Conservation (phyloP, 2,113 vertebrate species). For the Seriola rivoliana region DNA sequence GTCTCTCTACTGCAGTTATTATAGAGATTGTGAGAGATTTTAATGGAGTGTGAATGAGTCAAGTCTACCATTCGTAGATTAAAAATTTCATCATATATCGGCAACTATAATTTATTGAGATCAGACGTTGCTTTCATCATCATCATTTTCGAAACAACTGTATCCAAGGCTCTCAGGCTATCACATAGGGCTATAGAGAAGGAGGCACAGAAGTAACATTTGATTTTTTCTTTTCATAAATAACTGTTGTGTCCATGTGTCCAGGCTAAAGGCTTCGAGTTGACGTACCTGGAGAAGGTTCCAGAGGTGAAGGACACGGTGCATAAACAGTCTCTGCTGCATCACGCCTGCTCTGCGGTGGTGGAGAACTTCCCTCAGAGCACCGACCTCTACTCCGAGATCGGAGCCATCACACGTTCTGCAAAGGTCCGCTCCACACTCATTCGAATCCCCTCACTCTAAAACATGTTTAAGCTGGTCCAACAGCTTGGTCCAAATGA, state of each 20-base stretch:
- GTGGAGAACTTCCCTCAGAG: slow-evolving; percentile 96
- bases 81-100: slow-evolving; percentile 22
- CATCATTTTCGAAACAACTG: no score
- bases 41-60: neutral
- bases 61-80: slow-evolving; percentile 4
- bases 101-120: neutral
- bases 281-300: slow-evolving; percentile 98
- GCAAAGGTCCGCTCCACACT: slow-evolving; percentile 88
- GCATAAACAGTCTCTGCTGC: slow-evolving; percentile 96
- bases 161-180: no score
- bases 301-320: slow-evolving; percentile 98
- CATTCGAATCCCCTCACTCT: neutral
- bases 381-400: slow-evolving; percentile 97
- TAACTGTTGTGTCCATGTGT: slow-evolving; percentile 17
- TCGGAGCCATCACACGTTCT: slow-evolving; percentile 94
- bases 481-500: no score
- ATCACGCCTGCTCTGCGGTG: slow-evolving; percentile 93
- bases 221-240: neutral
- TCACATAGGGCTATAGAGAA: no score
- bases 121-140: neutral
- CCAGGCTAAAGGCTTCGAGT: slow-evolving; percentile 98
- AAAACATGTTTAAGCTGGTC: neutral
- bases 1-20: neutral
- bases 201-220: no score
- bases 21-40: neutral